Percentiles rank a stretch among this genome's conserved stretches.
Conservation (phyloP, 2,113 vertebrate genomes). For the Microtus pennsylvanicus region DNA sequence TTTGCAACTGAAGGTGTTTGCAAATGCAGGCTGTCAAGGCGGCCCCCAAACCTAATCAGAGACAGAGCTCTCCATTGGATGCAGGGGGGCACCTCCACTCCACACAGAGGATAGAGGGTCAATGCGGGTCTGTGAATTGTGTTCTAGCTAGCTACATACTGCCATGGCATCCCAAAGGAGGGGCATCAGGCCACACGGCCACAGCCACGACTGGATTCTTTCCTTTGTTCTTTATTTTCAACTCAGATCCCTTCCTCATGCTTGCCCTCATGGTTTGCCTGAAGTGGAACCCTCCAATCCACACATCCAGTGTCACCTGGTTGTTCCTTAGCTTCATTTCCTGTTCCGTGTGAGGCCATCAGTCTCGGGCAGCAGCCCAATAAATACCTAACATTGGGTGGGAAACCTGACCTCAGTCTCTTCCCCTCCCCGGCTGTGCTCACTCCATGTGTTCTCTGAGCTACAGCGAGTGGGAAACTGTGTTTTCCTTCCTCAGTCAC, state of each 20-base stretch:
- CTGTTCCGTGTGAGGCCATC: neutral
- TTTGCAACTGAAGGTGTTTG: neutral
- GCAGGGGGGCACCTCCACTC: no score
- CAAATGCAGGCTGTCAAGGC: no score
- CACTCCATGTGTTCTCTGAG: no score
- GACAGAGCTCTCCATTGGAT: neutral
- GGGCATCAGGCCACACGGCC: neutral
- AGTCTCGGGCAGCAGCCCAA: rapidly evolving
- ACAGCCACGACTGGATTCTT: neutral
- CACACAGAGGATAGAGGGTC: no score
- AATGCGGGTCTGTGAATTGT: neutral
- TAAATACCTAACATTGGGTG: no score
- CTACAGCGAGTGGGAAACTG: neutral
- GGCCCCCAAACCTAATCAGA: rapidly evolving
- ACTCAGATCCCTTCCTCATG: rapidly evolving
- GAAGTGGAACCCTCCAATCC: no score
- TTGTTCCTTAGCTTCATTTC: neutral
- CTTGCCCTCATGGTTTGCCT: neutral
- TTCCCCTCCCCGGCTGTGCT: neutral
- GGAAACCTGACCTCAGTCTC: neutral
- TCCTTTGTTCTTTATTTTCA: neutral
- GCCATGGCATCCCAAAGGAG: neutral
- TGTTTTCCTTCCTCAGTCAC: neutral
- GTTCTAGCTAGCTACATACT: neutral
- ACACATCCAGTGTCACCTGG: neutral